Base-by-base conservation (phyloP, 2,888 invertebrate genomes). In the Rotaria sp. region DNA sequence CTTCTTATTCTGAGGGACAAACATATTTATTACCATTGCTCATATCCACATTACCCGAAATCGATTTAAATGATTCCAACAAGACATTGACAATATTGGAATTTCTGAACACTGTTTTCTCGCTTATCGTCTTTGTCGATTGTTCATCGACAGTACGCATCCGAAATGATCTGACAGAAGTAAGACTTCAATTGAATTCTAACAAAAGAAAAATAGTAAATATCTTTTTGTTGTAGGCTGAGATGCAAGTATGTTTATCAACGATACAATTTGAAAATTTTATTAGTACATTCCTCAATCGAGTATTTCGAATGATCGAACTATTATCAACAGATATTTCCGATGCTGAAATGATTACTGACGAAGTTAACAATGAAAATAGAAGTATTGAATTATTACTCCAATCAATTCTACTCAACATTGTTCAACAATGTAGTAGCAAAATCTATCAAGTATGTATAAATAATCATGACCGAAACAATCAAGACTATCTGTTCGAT, bases 261-360 rank as follows among this genome's bases (percentile, higher is more conserved):
- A 95, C 96, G 0, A 95, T 95, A 1, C 94, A 94, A 88, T 94
- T 96, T 88, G 96, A 96, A 91, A 95, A 96, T 90, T 96, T 96
- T 89, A 94, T 96, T 4, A 91, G 95, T 4, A 94, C 95, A 89
- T 95, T 95, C 89, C 84, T 86, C 35, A 13, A 55, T 18, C 35
- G 35, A 26, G n/a, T 84, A 15, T 86, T 86, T 50, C 30, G n/a
- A 41, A 30, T 84, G 24, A 45, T 86, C 30, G 84, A 86, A 55
- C 48, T 24, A 45, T 48, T 86, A 45, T n/a, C 67, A 10, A 84
- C 48, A 45, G 86, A 86, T 45, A 59, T 38, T 24, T 57, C 38
- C 10, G n/a, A 67, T 67, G 35, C 35, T 15, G 4, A 15, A 21
- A 1, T 21, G 41, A 26, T 45, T 13, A 80, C 41, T 80, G 75